phyloP scores from a whole-genome alignment of 2,888 invertebrate genomes.

The Apantesis nais region DNA sequence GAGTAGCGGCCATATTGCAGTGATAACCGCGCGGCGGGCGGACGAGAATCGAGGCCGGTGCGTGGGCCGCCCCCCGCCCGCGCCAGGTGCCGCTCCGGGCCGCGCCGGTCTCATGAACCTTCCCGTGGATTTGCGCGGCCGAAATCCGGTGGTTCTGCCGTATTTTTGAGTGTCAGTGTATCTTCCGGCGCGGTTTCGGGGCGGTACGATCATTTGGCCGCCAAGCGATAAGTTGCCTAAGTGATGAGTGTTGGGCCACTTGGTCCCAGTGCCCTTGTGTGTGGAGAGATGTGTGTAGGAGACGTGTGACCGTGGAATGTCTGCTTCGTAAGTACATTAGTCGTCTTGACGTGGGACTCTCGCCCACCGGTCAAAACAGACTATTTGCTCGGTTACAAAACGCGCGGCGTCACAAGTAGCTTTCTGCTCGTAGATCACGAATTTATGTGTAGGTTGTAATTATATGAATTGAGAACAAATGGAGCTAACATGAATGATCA shows the following conservation, averaged over 20 bases:
- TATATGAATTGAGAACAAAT: conserved; percentile 64
- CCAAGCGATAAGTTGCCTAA: conserved; percentile 57
- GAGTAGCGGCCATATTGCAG: conserved; percentile 86
- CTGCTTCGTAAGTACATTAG: conserved; percentile 79
- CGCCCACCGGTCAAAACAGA: conserved; percentile 55
- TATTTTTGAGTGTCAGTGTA: conserved; percentile 80
- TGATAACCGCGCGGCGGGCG: conserved; percentile 86
- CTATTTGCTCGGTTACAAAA: conserved; percentile 39
- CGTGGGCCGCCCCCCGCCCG: conserved; percentile 86
- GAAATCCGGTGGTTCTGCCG: conserved; percentile 80
- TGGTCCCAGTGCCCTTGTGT: conserved; percentile 81
- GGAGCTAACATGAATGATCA: conserved; percentile 73
- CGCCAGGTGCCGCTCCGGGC: conserved; percentile 86
- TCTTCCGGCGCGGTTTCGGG: conserved; percentile 77
- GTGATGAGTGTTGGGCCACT: conserved; percentile 80
- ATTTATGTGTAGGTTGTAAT: conserved; percentile 61
- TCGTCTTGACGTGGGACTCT: conserved; percentile 63
- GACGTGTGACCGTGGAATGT: conserved; percentile 80
- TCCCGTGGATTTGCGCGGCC: conserved; percentile 86
- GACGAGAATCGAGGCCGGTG: conserved; percentile 86
- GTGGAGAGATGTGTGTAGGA: conserved; percentile 76
- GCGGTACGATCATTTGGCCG: conserved; percentile 67
- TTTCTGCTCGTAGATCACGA: conserved; percentile 56
- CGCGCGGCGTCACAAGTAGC: conserved; percentile 49
- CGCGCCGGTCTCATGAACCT: conserved; percentile 87